These are phyloP conservation scores for Catamblyrhynchus diadema DNA, from an alignment of 2,797 vertebrate genomes.

Conservation along the genomic window DNA sequence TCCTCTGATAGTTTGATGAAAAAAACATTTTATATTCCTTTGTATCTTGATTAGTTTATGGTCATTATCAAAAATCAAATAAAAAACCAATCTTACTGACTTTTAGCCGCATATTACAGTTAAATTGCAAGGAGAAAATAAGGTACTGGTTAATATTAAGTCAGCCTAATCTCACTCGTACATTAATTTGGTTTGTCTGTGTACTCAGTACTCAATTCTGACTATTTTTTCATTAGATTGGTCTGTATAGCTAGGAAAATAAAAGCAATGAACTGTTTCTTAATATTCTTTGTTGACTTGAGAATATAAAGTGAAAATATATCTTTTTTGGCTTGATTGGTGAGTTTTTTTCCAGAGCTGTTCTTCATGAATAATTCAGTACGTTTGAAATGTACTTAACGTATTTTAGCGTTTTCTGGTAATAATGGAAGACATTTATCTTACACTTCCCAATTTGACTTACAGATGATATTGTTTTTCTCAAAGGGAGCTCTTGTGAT, in stretches of 20 bases:
- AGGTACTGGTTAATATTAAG: background rate
- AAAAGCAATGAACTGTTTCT: background rate
- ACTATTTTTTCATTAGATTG: background rate
- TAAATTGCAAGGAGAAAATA: background rate
- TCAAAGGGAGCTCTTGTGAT: background rate
- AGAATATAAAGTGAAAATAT: background rate
- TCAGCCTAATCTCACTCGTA: background rate
- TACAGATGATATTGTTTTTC: conserved; percentile 40
- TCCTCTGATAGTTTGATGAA: background rate
- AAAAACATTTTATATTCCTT: background rate
- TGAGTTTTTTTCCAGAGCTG: background rate
- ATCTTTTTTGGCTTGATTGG: background rate
- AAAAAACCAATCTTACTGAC: background rate
- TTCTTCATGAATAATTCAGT: conserved; percentile 42
- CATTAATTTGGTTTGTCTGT: background rate
- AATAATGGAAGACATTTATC: conserved; percentile 14
- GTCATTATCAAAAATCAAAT: background rate
- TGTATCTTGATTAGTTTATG: background rate
- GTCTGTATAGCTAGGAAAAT: background rate
- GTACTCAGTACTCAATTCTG: background rate
- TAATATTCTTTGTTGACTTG: background rate
- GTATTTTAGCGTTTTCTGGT: conserved; percentile 7
- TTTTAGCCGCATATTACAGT: background rate
- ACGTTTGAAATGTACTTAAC: conserved; percentile 18
- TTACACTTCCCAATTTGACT: background rate